Conservation (phyloP, 2,797 vertebrate species). For the Manis pentadactyla region DNA sequence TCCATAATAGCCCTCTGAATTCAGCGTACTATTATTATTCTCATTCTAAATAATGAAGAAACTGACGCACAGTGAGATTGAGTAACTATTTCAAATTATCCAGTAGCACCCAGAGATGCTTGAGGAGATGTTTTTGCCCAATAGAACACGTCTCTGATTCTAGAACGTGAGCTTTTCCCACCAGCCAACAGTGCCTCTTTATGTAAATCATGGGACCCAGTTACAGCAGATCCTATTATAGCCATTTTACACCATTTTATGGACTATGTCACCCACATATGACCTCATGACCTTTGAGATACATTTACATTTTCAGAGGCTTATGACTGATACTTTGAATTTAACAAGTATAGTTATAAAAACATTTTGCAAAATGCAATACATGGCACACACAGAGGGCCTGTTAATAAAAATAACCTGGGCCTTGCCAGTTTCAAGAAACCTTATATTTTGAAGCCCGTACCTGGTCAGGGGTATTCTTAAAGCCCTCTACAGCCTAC, state of each 20-base stretch:
- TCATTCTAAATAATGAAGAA: not conserved
- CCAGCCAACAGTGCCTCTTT: too few relatives aligned
- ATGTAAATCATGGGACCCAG: too few relatives aligned
- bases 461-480: not conserved
- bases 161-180: not conserved
- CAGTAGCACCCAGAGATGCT: not conserved
- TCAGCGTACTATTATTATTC: not conserved
- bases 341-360: not conserved
- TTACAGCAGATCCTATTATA: not conserved
- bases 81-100: not conserved
- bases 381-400: not conserved
- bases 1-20: not conserved
- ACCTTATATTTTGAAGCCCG: not conserved
- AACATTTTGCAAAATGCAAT: not conserved
- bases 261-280: not conserved
- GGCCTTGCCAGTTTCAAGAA: not conserved
- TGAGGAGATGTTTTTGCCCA: not conserved
- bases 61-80: not conserved
- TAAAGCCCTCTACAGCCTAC: not conserved
- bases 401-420: not conserved
- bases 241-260: not conserved
- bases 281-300: not conserved
- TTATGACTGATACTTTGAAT: not conserved
- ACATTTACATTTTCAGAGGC: not conserved
- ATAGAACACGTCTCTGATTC: not conserved